Percentiles rank a stretch among this genome's conserved stretches.
Conservation (phyloP, 2,113 vertebrate species). For the Amia ocellicauda region DNA sequence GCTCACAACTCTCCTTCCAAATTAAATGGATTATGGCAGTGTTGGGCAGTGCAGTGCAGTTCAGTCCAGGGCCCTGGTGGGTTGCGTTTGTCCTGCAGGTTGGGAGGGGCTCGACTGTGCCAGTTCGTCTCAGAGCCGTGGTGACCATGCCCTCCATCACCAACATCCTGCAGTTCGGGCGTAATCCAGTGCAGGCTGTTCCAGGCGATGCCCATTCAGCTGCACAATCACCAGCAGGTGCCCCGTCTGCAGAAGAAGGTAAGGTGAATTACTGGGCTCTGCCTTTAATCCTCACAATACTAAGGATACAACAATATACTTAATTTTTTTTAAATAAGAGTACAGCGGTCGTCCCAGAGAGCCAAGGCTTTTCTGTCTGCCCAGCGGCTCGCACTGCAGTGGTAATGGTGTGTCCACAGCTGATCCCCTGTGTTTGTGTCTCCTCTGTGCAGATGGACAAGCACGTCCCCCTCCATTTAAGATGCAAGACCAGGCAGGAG, state of each 20-base stretch:
- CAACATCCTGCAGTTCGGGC: conserved; percentile 66
- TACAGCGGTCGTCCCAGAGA: too few relatives aligned
- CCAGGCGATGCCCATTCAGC: conserved; percentile 70
- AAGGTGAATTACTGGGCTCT: too few relatives aligned
- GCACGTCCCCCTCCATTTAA: conserved; percentile 49
- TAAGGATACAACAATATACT: too few relatives aligned
- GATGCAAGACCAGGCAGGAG: conserved; percentile 46
- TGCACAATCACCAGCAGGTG: conserved; percentile 68
- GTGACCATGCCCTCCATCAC: conserved; percentile 65
- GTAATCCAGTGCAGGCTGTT: conserved; percentile 74
- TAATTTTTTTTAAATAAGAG: too few relatives aligned
- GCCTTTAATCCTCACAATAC: too few relatives aligned
- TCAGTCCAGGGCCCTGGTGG: neutral
- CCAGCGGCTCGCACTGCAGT: too few relatives aligned
- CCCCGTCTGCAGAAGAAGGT: conserved; percentile 74
- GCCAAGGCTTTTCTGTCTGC: neutral
- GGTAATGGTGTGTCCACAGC: too few relatives aligned
- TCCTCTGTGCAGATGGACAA: conserved; percentile 66
- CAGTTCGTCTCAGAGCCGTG: conserved; percentile 60
- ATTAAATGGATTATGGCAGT: too few relatives aligned
- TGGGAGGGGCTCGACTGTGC: conserved; percentile 60
- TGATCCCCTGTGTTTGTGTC: neutral
- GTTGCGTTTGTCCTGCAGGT: conserved; percentile 58
- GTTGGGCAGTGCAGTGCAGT: too few relatives aligned
- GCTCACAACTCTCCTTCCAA: too few relatives aligned